These are phyloP conservation scores for Botrylloides violaceus DNA, from an alignment of 23 tunicate species.

Conservation along the genomic window DNA sequence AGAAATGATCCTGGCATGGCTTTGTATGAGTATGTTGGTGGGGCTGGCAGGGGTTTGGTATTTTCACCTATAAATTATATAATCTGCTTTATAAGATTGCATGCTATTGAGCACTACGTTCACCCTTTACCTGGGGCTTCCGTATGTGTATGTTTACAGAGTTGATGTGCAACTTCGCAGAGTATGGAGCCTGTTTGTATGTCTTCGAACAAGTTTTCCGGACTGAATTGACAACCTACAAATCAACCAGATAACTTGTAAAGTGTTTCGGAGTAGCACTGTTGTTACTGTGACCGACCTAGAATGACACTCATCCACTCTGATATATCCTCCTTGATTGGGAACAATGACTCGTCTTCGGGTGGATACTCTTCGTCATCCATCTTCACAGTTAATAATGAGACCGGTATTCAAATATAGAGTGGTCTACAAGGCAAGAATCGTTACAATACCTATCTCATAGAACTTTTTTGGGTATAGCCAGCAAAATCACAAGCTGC, in stretches of 20 bases:
- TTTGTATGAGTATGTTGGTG: slow-evolving; percentile 40
- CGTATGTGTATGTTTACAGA: not conserved
- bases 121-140: not conserved
- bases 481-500: too few relatives aligned
- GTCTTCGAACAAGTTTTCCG: slow-evolving; percentile 33
- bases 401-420: too few relatives aligned
- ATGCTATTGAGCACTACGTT: too few relatives aligned
- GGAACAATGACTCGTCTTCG: slow-evolving; percentile 29
- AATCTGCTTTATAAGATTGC: too few relatives aligned
- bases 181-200: slow-evolving; percentile 40
- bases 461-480: too few relatives aligned
- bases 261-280: not conserved
- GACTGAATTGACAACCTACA: slow-evolving; percentile 18
- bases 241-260: not conserved
- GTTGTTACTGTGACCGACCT: slow-evolving; percentile 14
- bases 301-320: slow-evolving; percentile 28
- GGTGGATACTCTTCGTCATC: slow-evolving; percentile 11
- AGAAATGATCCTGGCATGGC: slow-evolving; percentile 74
- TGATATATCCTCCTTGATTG: slow-evolving; percentile 48
- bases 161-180: slow-evolving; percentile 40
- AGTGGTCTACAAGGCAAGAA: too few relatives aligned
- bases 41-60: slow-evolving; percentile 15
- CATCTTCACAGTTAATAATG: not conserved
- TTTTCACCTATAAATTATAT: too few relatives aligned
- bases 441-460: too few relatives aligned